Conservation (phyloP, 2,888 invertebrate species). For the Macaria notata region DNA sequence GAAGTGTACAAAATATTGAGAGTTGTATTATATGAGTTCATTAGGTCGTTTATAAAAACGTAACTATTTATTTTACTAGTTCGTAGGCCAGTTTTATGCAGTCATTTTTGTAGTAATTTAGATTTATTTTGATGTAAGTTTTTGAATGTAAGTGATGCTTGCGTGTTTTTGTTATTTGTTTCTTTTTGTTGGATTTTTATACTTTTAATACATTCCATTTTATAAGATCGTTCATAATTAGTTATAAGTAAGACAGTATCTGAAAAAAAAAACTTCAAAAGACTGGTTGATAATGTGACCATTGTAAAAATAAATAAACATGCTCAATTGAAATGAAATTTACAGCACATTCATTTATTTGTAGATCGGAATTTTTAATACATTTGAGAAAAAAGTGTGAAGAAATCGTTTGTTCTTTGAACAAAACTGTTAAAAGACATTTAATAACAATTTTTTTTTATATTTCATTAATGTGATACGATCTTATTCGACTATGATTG, state of each 20-base stretch:
- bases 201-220: conserved; percentile 58
- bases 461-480: conserved; percentile 59
- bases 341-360: no score
- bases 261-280: no score
- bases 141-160: conserved; percentile 45
- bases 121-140: conserved; percentile 38
- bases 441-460: background rate
- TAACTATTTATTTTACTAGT: conserved; percentile 75
- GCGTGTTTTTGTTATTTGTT: conserved; percentile 66
- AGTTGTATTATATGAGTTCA: conserved; percentile 27
- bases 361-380: no score
- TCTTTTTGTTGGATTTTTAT: conserved; percentile 68
- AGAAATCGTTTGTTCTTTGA: no score
- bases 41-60: conserved; percentile 19
- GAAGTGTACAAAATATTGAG: conserved; percentile 66
- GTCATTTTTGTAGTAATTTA: conserved; percentile 57
- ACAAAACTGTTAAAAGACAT: background rate
- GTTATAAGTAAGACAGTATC: background rate
- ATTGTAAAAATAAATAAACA: no score
- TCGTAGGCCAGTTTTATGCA: conserved; percentile 75
- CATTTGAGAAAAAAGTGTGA: no score
- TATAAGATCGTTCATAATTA: conserved; percentile 45
- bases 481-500: conserved; percentile 56
- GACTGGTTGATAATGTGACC: no score
- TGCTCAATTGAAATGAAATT: no score